Base-by-base conservation (phyloP, 1,140 invertebrate species). In the Trichogramma pretiosum region DNA sequence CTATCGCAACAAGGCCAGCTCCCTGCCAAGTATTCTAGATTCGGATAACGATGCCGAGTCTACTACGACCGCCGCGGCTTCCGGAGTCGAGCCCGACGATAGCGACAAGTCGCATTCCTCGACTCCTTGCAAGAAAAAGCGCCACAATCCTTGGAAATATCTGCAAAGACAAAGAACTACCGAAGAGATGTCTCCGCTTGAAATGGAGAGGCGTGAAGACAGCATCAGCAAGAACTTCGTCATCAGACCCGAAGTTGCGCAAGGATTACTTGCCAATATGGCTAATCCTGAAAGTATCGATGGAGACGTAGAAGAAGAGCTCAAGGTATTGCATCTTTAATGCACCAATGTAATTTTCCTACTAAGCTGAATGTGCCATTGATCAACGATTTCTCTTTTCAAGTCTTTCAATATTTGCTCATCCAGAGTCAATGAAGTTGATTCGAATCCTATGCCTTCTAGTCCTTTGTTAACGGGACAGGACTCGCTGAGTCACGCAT, bases 21-120 rank as follows among this genome's bases (percentile, higher is more conserved):
- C 83, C 33, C 56, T 87, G 56, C 84, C 85, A 0, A 87, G 84
- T 62, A 87, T 87, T 56, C 67, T 87, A 49, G 84, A 87, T 61
- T 84, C 81, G 0, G 83, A 85, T 49, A 78, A 78, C 30, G 82
- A 84, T 40, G 67, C 67, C 18, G 78, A 82, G 18, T n/a, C n/a
- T n/a, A n/a, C n/a, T n/a, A n/a, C n/a, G n/a, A n/a, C n/a, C n/a
- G n/a, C n/a, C n/a, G n/a, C n/a, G n/a, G n/a, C n/a, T n/a, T 70
- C 73, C 13, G 70, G 58, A 21, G 72, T 76, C 26, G 72, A 65
- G 3, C 76, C 76, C 37, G 74, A 69, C 41, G 62, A 76, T 58
- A 19, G 71, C 52, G 59, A 77, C 35, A 72, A 80, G 54, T 80
- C 78, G 61, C 79, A 78, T 0, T 75, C 73, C 7, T 80, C 78